Evolutionary conservation across 2,113 vertebrate species (phyloP), one percentile per base, ranked within the genome.

Genomic region (Quiscalus mexicanus): DNA sequence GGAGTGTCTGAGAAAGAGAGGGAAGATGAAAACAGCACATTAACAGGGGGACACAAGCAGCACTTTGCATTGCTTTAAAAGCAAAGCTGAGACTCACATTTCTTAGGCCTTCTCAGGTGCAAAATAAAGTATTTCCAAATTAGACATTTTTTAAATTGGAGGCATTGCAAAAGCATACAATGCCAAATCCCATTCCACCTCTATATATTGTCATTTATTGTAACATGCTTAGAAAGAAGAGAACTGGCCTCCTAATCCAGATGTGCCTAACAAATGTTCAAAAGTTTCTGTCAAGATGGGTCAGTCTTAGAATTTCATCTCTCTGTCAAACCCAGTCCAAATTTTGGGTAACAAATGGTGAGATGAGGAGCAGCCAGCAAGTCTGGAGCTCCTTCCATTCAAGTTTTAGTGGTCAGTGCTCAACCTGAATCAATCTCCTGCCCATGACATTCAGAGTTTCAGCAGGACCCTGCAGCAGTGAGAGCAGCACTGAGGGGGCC

Each of bases 1-100:
- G 99, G 52, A 99, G 93, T 3, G 87, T 53, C 99, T 99, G 82
- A 4, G 70, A 20, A 39, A n/a, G 53, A 84, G 6, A 56, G 33
- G 28, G 15, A 50, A 62, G 35, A 49, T 3, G 3, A 67, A 4
- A 15, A 20, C 11, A 15, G 3, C 52, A 49, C 4, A 0, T 90
- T 35, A 44, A 37, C 4, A 42, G 5, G 15, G 30, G 27, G 28
- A 39, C 22, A 63, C 30, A 33, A 58, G 28, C 10, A 78, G 53
- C 52, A 55, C 9, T 56, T 58, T 14, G 65, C 31, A 42, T 1
- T 20, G 56, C 58, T 90, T 15, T 71, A 39, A 55, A 87, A 59
- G 47, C 73, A 55, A 65, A 90, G 50, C 39, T 73, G 58, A 82
- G 56, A 71, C 7, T 3, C 31, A 39, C 5, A 41, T 17, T 89